Evolutionary conservation across 1,140 invertebrate species (phyloP).

Genomic region (Oncopeltus fasciatus): DNA sequence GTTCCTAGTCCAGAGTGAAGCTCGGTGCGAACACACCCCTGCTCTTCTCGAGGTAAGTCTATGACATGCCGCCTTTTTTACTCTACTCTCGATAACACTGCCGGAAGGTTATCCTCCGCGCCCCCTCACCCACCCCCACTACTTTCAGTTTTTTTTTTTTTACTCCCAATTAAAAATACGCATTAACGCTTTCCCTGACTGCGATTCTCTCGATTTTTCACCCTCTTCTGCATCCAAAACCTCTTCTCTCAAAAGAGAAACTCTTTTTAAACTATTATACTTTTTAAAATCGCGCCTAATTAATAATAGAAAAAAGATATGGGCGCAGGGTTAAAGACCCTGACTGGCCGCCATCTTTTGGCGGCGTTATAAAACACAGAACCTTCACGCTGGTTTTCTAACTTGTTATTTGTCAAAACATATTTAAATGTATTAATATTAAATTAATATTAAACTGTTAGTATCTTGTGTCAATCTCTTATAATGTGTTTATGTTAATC

Average conservation of each 20-base stretch:
- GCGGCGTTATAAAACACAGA: not conserved
- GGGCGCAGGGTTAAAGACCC: not conserved
- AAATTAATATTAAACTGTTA: not conserved
- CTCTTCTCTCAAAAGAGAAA: not conserved
- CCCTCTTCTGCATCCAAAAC: not conserved
- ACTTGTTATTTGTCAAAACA: not conserved
- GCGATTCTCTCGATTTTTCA: no score
- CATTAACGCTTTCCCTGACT: no score
- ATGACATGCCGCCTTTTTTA: no score
- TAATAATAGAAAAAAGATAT: not conserved
- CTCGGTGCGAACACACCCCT: no score
- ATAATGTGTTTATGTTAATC: not conserved
- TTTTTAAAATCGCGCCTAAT: not conserved
- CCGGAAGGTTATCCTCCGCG: no score
- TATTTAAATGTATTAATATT: not conserved
- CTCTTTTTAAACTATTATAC: not conserved
- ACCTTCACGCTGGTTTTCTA: not conserved
- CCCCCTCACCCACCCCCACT: no score
- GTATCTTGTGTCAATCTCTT: not conserved
- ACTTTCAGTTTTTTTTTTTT: not conserved
- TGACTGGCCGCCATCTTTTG: slow-evolving; percentile 1
- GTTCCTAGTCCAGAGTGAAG: no score
- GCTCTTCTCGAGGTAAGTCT: no score
- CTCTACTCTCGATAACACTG: no score
- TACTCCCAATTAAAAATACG: not conserved